A percentile compares a stretch with the other conserved stretches of the same genome.
Evolutionary conservation across 2,797 vertebrate species (phyloP).

Genomic region (Garrulus glandarius): DNA sequence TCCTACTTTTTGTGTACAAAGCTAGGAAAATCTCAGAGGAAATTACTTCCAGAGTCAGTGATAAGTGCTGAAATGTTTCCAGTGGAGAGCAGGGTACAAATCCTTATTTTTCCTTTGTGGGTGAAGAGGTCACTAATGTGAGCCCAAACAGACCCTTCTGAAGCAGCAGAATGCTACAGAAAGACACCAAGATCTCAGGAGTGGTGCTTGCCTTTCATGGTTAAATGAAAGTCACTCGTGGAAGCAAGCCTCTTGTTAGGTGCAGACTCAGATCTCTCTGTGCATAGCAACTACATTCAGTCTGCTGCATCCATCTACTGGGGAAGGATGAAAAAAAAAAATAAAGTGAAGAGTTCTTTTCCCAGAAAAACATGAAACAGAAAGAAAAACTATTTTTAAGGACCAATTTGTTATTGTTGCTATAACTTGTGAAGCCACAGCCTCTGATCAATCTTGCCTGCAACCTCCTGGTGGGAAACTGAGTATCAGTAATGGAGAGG

Average conservation of each 20-base stretch:
- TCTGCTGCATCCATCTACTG: neutral
- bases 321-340: neutral
- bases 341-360: neutral
- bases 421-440: neutral
- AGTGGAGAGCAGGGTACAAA: neutral
- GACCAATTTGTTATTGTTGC: conserved; percentile 22
- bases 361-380: neutral
- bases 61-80: conserved; percentile 19
- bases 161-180: neutral
- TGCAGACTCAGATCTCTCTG: neutral
- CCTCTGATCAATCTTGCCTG: conserved; percentile 2
- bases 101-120: conserved; percentile 1
- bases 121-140: neutral
- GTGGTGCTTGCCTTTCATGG: neutral
- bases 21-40: conserved; percentile 39
- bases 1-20: conserved; percentile 21
- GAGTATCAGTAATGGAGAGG: neutral
- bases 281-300: neutral
- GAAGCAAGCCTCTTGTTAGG: neutral
- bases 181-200: neutral
- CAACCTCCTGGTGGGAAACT: neutral
- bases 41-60: conserved; percentile 36
- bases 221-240: neutral
- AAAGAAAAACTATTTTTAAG: conserved; percentile 18
- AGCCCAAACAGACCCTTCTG: neutral